phyloP scores from a whole-genome alignment of 2,113 vertebrate genomes.

The Chelonoidis abingdonii region DNA sequence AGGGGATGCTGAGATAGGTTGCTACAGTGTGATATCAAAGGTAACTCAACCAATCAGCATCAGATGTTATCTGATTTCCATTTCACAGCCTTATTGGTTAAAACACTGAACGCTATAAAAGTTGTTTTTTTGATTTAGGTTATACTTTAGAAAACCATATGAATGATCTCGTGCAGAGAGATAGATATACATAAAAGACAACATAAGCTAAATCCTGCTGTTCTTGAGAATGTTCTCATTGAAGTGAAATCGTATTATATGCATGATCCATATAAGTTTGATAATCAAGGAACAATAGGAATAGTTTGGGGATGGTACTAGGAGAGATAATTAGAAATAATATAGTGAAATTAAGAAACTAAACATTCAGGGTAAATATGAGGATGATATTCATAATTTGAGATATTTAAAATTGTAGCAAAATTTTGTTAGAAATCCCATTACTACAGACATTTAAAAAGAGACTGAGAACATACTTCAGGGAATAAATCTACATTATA shows the following conservation, averaged over 20 bases:
- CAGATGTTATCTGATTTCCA: not conserved
- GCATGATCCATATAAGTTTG: not conserved
- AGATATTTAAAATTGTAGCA: too few relatives aligned
- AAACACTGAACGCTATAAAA: slow-evolving; percentile 9
- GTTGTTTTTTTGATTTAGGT: slow-evolving; percentile 32
- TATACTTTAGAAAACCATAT: slow-evolving; percentile 20
- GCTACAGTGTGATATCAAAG: not conserved
- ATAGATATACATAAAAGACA: not conserved
- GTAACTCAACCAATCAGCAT: not conserved
- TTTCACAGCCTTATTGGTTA: slow-evolving; percentile 38
- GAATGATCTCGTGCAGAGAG: not conserved
- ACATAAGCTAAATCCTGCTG: not conserved
- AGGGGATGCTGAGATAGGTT: not conserved
- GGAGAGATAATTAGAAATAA: not conserved
- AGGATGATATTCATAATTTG: not conserved
- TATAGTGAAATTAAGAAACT: not conserved
- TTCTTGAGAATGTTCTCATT: not conserved
- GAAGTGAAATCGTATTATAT: slow-evolving; percentile 7
- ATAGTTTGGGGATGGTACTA: not conserved
- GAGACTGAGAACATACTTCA: not conserved
- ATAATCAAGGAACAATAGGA: not conserved
- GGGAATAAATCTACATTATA: not conserved
- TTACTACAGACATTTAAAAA: not conserved
- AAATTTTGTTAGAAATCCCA: not conserved
- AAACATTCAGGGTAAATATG: not conserved